Percentiles rank a stretch among this genome's conserved stretches.
phyloP scores from a whole-genome alignment of 23 tunicate genomes.

The Trididemnum miniatum region DNA sequence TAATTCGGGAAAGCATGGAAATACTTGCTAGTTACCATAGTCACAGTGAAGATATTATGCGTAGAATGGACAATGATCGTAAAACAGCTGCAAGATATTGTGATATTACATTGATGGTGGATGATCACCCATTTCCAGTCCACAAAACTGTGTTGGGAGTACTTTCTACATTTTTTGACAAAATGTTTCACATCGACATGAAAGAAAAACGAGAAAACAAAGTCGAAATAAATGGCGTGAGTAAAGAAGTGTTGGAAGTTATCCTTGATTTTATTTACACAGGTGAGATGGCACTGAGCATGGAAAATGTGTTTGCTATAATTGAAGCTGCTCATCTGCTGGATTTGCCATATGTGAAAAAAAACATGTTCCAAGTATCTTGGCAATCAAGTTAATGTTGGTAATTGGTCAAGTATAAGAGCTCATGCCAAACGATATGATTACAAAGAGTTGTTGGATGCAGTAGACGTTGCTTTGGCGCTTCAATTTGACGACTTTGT shows the following conservation, averaged over 20 bases:
- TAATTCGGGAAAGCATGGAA: too few relatives aligned
- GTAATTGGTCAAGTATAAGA: neutral
- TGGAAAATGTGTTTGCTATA: neutral
- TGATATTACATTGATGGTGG: neutral
- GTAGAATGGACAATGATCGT: neutral
- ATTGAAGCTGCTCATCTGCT: neutral
- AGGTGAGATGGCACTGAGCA: neutral
- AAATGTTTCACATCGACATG: neutral
- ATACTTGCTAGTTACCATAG: too few relatives aligned
- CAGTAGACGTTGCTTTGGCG: neutral
- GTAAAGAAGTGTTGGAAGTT: neutral
- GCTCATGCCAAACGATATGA: neutral
- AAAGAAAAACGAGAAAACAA: neutral
- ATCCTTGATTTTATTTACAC: neutral
- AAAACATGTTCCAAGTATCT: neutral
- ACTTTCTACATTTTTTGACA: neutral
- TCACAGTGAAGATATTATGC: neutral
- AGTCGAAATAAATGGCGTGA: neutral
- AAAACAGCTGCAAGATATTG: neutral
- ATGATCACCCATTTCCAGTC: neutral
- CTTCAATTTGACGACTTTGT: neutral
- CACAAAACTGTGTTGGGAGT: neutral
- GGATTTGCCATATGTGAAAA: neutral
- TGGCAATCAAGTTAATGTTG: neutral
- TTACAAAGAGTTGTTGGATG: neutral